Evolutionary conservation across 2,113 vertebrate genomes (phyloP), one percentile per base, ranked within the genome.

Genomic region (Poeciliopsis turrubarensis): DNA sequence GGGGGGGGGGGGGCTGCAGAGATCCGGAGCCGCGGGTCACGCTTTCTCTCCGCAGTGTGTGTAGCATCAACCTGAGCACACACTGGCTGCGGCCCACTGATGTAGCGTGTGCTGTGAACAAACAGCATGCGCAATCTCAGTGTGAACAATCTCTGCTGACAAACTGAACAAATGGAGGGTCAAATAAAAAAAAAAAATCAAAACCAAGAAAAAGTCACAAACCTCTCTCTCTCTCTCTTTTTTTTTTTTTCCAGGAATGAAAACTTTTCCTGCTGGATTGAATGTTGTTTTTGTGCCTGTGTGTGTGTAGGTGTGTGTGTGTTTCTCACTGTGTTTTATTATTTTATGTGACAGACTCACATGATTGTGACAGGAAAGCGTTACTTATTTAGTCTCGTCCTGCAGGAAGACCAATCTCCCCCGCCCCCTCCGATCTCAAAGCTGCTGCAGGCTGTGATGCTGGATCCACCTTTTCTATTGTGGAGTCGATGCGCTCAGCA

Each of bases 21-120:
- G 73, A 81, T 79, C 69, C 75, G 41, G 80, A 78, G 71, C 67
- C 70, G 74, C 62, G 67, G 80, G 81, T 68, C 71, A 70, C 65
- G 62, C 73, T 76, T 37, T 72, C 60, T 34, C 72, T 44, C 63
- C 41, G 75, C 76, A 37, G 64, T 78, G 75, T 87, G 85, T 60
- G 65, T 82, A 67, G 70, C 63, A 73, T 81, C 87, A 87, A 77
- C 86, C 87, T 90, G 86, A 86, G 81, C 72, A 89, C 87, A 92
- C 89, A 85, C 78, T 88, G 86, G 84, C 75, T 29, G n/a, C 76
- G 86, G 68, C 78, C 81, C 82, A 81, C 79, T 19, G 73, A 87
- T 88, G 80, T 61, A 3, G 72, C 80, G 80, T 84, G 83, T 83
- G 65, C 87, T 63, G 77, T 82, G 77, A 73, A 83, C 83, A 85